Base-by-base conservation (phyloP, 2,797 vertebrate genomes). In the Nothura maculosa region DNA sequence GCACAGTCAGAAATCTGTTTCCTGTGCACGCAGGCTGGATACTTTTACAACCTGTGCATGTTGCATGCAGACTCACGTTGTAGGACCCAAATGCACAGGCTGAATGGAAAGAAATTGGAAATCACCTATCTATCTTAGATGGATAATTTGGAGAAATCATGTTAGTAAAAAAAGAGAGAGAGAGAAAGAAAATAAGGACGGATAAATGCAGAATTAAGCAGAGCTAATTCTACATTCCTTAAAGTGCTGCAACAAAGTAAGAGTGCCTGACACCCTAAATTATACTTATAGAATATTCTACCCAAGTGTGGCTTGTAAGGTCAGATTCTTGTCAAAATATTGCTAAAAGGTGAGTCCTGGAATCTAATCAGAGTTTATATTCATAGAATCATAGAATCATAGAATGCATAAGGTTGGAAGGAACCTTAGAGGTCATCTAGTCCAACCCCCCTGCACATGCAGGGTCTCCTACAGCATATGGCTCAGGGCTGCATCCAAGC, bases 1-100 rank as follows among this genome's bases (percentile, higher is more conserved):
- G 40, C 43, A 70, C 57, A 89, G 81, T 89, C 5, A 83, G 81
- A 87, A 91, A 90, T 58, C 76, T 83, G 63, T 58, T 93, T 81
- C 61, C 87, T 61, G 83, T 89, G 63, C 5, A 3, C 80, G 20
- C 10, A n/a, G 54, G 72, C 42, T 88, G 77, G 16, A 96, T 89
- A 4, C 10, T 22, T 14, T 73, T 62, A 55, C 28, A 86, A n/a
- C 4, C 43, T 81, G 84, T 73, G 1, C 9, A 45, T 70, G 27
- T 67, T 89, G 6, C 22, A 27, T 54, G 24, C 18, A 64, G 21
- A 34, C 24, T 87, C 22, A 42, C 24, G 68, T 2, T 77, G 48
- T 32, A 78, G 70, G 58, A 74, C 20, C 54, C 8, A 38, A 38
- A 82, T 68, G 10, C n/a, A 58, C 67, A 67, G 42, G 12, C 9